Evolutionary conservation across 2,888 invertebrate genomes (phyloP).

Genomic region (Temnothorax rugatulus): DNA sequence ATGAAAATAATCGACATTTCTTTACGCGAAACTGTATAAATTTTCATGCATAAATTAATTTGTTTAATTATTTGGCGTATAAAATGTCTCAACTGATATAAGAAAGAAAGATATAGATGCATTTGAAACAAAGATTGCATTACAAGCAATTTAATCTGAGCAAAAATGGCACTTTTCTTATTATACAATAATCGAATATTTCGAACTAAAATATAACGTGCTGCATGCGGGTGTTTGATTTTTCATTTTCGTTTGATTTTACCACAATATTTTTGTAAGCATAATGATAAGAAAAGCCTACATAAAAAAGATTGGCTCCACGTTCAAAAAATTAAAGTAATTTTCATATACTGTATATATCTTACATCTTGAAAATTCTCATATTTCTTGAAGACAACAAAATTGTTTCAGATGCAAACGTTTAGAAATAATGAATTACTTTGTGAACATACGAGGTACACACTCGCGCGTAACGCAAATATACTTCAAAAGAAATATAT

Average conservation of each 20-base stretch:
- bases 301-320: no score
- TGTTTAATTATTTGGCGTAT: background rate
- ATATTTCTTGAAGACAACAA: background rate
- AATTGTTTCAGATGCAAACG: background rate
- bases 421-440: background rate
- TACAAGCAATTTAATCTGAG: background rate
- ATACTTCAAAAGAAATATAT: conserved; percentile 69
- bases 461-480: conserved; percentile 69
- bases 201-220: background rate
- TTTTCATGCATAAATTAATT: background rate
- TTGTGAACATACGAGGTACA: conserved; percentile 61
- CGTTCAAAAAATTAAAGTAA: background rate
- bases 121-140: background rate
- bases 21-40: background rate
- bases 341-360: background rate
- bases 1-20: background rate
- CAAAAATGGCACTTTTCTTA: background rate
- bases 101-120: background rate
- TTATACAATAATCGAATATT: background rate
- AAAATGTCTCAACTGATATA: background rate
- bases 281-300: no score
- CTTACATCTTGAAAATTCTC: background rate
- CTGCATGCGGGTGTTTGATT: background rate
- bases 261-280: no score
- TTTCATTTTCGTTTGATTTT: background rate